phyloP scores from a whole-genome alignment of 2,888 invertebrate species.

The Endomychus coccineus region DNA sequence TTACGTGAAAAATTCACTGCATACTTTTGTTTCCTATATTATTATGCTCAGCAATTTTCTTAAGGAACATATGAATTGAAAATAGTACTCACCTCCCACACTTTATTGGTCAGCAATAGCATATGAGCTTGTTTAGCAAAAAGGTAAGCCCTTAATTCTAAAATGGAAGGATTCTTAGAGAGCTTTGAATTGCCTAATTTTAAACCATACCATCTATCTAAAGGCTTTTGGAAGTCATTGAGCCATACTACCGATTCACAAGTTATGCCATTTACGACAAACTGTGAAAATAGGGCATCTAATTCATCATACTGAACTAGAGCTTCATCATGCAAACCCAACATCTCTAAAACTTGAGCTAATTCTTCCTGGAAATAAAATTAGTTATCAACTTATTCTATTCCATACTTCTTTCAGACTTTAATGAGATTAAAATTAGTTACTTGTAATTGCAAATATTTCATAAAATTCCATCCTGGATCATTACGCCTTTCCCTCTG shows the following conservation, averaged over 20 bases:
- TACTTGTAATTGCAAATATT: slow-evolving; percentile 88
- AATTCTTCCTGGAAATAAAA: slow-evolving; percentile 69
- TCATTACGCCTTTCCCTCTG: slow-evolving; percentile 87
- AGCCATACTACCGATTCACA: slow-evolving; percentile 82
- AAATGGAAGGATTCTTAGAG: slow-evolving; percentile 60
- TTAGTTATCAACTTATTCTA: background rate
- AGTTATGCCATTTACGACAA: slow-evolving; percentile 86
- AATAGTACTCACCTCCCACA: slow-evolving; percentile 61
- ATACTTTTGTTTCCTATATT: no score
- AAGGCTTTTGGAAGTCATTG: slow-evolving; percentile 67
- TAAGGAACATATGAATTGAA: no score
- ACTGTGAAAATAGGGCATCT: slow-evolving; percentile 94
- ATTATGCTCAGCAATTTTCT: no score
- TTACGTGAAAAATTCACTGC: no score
- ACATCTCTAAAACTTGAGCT: slow-evolving; percentile 89
- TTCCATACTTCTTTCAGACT: background rate
- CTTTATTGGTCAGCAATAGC: slow-evolving; percentile 62
- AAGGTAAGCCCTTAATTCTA: slow-evolving; percentile 89
- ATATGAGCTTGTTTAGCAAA: slow-evolving; percentile 89
- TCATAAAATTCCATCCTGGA: slow-evolving; percentile 87
- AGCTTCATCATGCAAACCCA: slow-evolving; percentile 88
- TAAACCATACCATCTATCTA: slow-evolving; percentile 80
- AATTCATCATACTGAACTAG: slow-evolving; percentile 95
- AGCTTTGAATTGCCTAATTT: slow-evolving; percentile 56
- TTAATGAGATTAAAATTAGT: slow-evolving; percentile 12